Evolutionary conservation across 2,888 invertebrate genomes (phyloP).

Genomic region (Ophion obscuratus): DNA sequence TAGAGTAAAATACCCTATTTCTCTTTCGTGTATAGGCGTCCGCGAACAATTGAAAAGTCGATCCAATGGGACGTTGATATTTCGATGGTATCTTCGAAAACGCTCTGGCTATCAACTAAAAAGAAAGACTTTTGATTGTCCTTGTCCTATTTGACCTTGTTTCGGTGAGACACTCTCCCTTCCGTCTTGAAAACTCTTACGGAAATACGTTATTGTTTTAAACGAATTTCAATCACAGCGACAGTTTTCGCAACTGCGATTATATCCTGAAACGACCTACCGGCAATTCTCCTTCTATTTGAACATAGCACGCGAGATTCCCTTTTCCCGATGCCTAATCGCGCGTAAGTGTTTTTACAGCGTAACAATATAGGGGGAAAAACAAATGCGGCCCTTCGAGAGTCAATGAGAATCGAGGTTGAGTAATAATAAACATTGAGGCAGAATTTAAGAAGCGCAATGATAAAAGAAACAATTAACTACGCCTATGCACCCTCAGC

Average conservation of each 20-base stretch:
- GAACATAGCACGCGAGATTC: constrained; percentile 53
- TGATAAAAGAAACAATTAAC: constrained; percentile 41
- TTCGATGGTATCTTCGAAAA: constrained; percentile 17
- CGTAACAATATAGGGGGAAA: constrained; percentile 15
- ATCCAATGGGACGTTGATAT: constrained; percentile 10
- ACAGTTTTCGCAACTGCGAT: constrained; percentile 33
- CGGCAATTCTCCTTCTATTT: constrained; percentile 50
- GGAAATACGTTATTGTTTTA: constrained; percentile 9
- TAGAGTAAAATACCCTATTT: not conserved
- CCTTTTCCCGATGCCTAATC: constrained; percentile 59
- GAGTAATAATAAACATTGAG: constrained; percentile 43
- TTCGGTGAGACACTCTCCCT: not conserved
- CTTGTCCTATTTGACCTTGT: constrained; percentile 3
- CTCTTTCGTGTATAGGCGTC: not conserved
- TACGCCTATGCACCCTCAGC: constrained; percentile 57
- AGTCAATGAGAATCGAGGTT: constrained; percentile 51
- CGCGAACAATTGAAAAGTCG: constrained; percentile 33
- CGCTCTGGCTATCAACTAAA: constrained; percentile 9
- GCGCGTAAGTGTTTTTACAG: constrained; percentile 52
- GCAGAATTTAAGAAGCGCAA: constrained; percentile 1
- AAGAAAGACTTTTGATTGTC: not conserved
- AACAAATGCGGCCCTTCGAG: constrained; percentile 58
- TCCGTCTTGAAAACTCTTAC: not conserved
- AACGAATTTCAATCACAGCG: constrained; percentile 10
- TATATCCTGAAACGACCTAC: constrained; percentile 33